Evolutionary conservation across 2,113 vertebrate genomes (phyloP).

Genomic region (Vulpes vulpes): DNA sequence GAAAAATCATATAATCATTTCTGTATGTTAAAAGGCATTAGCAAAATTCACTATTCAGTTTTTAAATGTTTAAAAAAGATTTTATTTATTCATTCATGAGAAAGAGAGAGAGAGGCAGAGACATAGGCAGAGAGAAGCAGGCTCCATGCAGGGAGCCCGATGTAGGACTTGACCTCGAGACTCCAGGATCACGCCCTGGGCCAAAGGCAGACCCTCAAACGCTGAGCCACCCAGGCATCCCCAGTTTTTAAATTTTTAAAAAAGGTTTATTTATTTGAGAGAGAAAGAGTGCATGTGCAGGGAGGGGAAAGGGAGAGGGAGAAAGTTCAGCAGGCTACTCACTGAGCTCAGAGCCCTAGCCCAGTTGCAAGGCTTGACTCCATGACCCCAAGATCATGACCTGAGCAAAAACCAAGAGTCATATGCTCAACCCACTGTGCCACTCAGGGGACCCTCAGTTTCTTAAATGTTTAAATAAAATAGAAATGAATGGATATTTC

Average conservation of each 20-base stretch:
- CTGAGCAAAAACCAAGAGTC: neutral
- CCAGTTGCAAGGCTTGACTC: neutral
- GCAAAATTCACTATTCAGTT: constrained; percentile 8
- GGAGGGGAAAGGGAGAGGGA: neutral
- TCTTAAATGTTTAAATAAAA: constrained; percentile 23
- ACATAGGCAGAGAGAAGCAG: neutral
- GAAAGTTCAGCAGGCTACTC: neutral
- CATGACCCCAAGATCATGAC: neutral
- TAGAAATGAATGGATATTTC: constrained; percentile 13
- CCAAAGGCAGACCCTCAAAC: neutral
- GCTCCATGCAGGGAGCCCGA: neutral
- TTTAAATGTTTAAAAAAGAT: neutral
- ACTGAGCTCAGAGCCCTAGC: neutral
- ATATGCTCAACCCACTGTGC: neutral
- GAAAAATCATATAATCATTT: constrained; percentile 8
- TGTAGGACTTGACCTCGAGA: neutral
- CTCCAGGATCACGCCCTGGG: neutral
- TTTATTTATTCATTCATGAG: neutral
- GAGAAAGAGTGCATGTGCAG: neutral
- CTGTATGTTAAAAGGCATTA: neutral
- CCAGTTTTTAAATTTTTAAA: too few species aligned
- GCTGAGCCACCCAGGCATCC: neutral
- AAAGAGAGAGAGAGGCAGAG: neutral
- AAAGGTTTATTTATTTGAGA: neutral
- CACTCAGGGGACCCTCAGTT: neutral